A percentile compares a stretch with the other conserved stretches of the same genome.
Conservation (phyloP, 2,797 vertebrate species). For the Takifugu rubripes region DNA sequence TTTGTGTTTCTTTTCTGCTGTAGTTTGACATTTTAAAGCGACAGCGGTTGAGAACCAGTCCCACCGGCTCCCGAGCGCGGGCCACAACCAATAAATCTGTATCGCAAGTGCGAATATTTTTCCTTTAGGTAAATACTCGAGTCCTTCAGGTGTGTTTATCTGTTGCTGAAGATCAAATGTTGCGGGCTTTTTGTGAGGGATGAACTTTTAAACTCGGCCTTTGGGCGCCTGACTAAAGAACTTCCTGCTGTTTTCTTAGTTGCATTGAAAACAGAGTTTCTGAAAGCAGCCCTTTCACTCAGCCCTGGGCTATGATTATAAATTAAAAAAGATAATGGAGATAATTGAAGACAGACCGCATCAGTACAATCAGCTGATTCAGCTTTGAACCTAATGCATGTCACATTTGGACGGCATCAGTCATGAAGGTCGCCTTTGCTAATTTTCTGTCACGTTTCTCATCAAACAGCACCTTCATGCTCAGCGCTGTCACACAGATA, state of each 20-base stretch:
- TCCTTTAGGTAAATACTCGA: too few relatives aligned
- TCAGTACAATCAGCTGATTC: neutral
- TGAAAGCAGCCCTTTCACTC: constrained; percentile 58
- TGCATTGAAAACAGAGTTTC: constrained; percentile 55
- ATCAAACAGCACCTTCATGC: too few relatives aligned
- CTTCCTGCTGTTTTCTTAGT: constrained; percentile 71
- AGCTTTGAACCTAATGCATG: too few relatives aligned
- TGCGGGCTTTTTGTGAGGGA: constrained; percentile 14
- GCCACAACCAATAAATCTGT: too few relatives aligned
- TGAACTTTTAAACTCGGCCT: constrained; percentile 67
- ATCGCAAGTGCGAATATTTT: too few relatives aligned
- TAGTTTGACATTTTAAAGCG: neutral
- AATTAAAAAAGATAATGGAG: constrained; percentile 43
- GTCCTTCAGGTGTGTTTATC: neutral
- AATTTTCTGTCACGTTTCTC: too few relatives aligned
- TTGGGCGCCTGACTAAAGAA: constrained; percentile 56
- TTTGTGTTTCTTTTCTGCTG: neutral
- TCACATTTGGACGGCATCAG: too few relatives aligned
- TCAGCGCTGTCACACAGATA: too few relatives aligned
- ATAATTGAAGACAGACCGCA: constrained; percentile 43
- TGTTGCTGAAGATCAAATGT: constrained; percentile 16
- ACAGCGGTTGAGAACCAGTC: too few relatives aligned
- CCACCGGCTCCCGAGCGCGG: too few relatives aligned
- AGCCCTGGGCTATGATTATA: constrained; percentile 54
- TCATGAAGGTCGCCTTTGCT: too few relatives aligned